Base-by-base conservation (phyloP, 1,140 invertebrate genomes). In the Rhopalosiphum padi region DNA sequence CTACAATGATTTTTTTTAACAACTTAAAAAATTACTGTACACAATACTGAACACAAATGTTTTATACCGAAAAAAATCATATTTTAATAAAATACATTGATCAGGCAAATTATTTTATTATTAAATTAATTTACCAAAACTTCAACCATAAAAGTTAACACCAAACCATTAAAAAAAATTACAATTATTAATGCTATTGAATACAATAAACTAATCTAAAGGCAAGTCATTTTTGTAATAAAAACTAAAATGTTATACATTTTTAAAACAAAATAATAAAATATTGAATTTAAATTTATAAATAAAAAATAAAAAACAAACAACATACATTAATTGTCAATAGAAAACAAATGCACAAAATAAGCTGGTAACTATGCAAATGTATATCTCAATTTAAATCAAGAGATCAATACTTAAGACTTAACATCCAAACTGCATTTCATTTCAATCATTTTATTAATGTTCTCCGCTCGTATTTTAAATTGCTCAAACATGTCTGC, bases 401-500 rank as follows among this genome's bases (percentile, higher is more conserved):
- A 35, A 37, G 22, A 89, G 48, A 89, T 89, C n/a, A 55, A 89
- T 37, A 25, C 9, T 53, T 55, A 37, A 55, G 30, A 83, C 30
- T 68, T 92, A 23, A 92, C 35, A 37, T 92, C 90, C 48, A 83
- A 41, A 43, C 23, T 93, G 41, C 91, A 93, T 55, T 93, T 93
- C 35, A 53, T 53, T 86, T 86, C 91, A 43, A 93, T 86, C 91
- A 93, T 93, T 86, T 85, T 93, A 90, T 95, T 97, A 94, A 97
- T 97, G 94, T 97, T 97, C 86, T 97, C 96, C 0, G 97, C 96
- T 55, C 97, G 95, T 41, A 96, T 94, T 94, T 96, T 96, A 95
- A 97, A 97, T 95, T 97, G 97, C 93, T 96, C 96, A 94, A 98
- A 96, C 93, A 99, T 96, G 95, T 99, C 98, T 41, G 96, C 96